Base-by-base conservation (phyloP, 2,797 vertebrate genomes). In the Moxostoma hubbsi region DNA sequence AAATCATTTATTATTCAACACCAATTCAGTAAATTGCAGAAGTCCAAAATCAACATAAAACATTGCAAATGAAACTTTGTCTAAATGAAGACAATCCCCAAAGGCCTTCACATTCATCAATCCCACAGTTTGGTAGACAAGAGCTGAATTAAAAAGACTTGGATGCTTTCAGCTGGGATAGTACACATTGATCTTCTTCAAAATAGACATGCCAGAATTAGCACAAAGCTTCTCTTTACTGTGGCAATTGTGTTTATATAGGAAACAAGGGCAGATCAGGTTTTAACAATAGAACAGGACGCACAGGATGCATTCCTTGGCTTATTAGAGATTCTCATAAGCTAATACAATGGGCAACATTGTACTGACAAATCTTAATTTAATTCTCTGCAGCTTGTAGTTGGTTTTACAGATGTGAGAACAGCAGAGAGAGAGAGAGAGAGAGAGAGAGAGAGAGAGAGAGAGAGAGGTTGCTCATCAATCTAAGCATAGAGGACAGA, bases 401-500 rank as follows among this genome's bases (percentile, higher is more conserved):
- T 62, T 53, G 77, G 50, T 78, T 24, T 63, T 46, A 62, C 24
- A 78, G 49, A 43, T 72, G 77, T n/a, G 51, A 72, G 16, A 79
- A 79, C 51, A 64, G 43, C 6, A 16, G 51, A 36, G 11, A 62
- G n/a, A 73, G 49, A 62, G 6, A 15, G 24, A 54, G 24, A 6
- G 47, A 43, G 16, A 15, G 43, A 9, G n/a, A 12, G 11, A n/a
- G 9, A 15, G 18, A 50, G 18, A 62, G 10, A 36, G 59, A 62
- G 59, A 24, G 61, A 63, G 9, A 63, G 5, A 43, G 61, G 13
- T 15, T 86, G 84, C 87, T 91, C 81, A 93, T 94, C 92, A 93
- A 93, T 94, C 92, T 85, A 54, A 70, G 62, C 3, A 88, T 87
- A 87, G 73, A 91, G 91, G 90, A 89, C 89, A 85, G 79, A 10